Evolutionary conservation across 2,113 vertebrate genomes (phyloP), one percentile per base, ranked within the genome.

Genomic region (Helogale parvula): DNA sequence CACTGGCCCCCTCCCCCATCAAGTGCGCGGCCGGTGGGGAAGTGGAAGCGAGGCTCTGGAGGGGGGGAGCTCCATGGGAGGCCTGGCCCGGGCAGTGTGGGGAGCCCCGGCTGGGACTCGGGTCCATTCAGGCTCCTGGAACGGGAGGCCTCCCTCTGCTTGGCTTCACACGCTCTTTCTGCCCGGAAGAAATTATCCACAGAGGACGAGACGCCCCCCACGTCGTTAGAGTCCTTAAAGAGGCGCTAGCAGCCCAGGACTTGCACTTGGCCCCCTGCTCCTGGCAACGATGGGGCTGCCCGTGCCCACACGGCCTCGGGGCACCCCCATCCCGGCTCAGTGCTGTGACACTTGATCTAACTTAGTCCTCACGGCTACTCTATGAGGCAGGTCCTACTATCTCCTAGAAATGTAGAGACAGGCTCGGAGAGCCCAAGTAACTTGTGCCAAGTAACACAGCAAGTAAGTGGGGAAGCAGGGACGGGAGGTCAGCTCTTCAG

Each of bases 261-360:
- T 0, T 14, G 5, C 0, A 1, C 45, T 2, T 52, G 1, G 3
- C 31, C 16, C 25, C 80, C 92, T 11, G 52, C 33, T 45, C 38
- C 87, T 5, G 19, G 83, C 21, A 35, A 33, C 29, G 0, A 14
- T 0, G 8, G 1, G 8, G 15, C 13, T 1, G 3, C 21, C 35
- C 2, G 21, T 8, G 11, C 38, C 41, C 29, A 21, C 2, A 27
- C 12, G 0, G 0, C 7, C 85, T 9, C 66, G 0, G 3, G 1
- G 0, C 2, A 0, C 1, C 3, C 15, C 8, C 0, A 0, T 9
- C 7, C 50, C 8, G 12, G 54, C 27, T 33, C 69, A 7, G 77
- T 2, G 27, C 57, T 7, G 0, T 0, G 21, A 14, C n/a, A 3
- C 1, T 2, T 3, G 5, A 21, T 14, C 35, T 9, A 7, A 16